Conservation (phyloP, 2,888 invertebrate species). For the Pseudanteris insignis region DNA sequence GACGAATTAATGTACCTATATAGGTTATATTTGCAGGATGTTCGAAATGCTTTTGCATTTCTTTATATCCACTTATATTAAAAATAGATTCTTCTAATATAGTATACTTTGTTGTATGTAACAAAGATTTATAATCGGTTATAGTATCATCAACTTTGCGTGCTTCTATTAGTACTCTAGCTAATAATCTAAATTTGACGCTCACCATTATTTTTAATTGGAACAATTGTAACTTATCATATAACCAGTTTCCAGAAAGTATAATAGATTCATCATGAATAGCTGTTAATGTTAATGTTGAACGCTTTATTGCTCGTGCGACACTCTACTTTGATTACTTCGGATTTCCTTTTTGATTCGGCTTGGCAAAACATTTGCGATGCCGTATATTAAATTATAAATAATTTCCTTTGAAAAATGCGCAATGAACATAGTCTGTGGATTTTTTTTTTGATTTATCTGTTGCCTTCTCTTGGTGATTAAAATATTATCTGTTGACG, state of each 20-base stretch:
- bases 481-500: background rate
- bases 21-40: slow-evolving; percentile 11
- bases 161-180: slow-evolving; percentile 8
- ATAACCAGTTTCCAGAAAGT: slow-evolving; percentile 8
- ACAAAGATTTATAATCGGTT: background rate
- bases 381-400: slow-evolving; percentile 8
- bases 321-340: slow-evolving; percentile 7
- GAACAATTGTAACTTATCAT: slow-evolving; percentile 9
- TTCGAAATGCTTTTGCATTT: slow-evolving; percentile 2
- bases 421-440: slow-evolving; percentile 7
- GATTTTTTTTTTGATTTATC: background rate
- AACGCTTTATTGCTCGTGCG: slow-evolving; percentile 6
- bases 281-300: background rate
- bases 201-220: slow-evolving; percentile 8
- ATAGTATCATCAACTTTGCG: background rate
- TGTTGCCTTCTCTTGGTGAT: slow-evolving; percentile 9
- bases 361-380: slow-evolving; percentile 4
- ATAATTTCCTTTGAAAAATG: slow-evolving; percentile 1
- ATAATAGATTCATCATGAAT: slow-evolving; percentile 8
- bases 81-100: slow-evolving; percentile 7
- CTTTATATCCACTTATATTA: slow-evolving; percentile 1
- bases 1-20: slow-evolving; percentile 6
- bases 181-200: slow-evolving; percentile 7
- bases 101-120: slow-evolving; percentile 6
- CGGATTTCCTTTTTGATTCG: background rate